Evolutionary conservation across 2,888 invertebrate species (phyloP), one percentile per base, ranked within the genome.

Genomic region (Branchellion lobata): DNA sequence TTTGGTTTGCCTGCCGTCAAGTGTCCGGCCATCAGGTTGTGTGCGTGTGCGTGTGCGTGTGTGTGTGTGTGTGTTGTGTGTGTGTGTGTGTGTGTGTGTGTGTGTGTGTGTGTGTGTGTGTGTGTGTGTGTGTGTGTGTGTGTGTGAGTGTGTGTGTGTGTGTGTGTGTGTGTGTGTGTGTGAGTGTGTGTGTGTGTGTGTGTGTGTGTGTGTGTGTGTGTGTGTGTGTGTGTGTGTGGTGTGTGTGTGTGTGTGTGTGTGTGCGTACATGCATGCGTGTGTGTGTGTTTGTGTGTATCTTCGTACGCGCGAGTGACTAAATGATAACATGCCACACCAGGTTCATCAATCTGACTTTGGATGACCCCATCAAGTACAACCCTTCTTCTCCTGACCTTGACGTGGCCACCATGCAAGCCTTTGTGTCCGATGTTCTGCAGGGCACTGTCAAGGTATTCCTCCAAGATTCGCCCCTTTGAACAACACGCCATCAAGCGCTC

Each of bases 1-100:
- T 99, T 99, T 89, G 98, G 97, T 84, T 92, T 98, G 91, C 94
- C 93, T 90, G 93, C 94, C 88, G 93, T 93, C n/a, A 95, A 89
- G 57, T 85, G 87, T 68, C 90, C 90, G 75, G 86, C 89, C 81
- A 92, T 95, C 86, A 40, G 72, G 21, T 34, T 36, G 31, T 29
- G 8, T 31, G 5, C 3, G 27, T 71, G 21, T 71, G 21, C 29
- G 71, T 71, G 31, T 71, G 71, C 29, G 31, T 71, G 71, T 71
- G 31, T 71, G 8, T 31, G 21, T 71, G 18, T 71, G 21, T 71
- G 71, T 71, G 31, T 14, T 29, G 8, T 31, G 5, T 24, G 27
- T 71, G 21, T 71, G 21, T 71, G 71, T 71, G 31, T 71, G 71
- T 71, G 31, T 71, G 71, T 71, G 31, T 71, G 8, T 31, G 21